A percentile compares a stretch with the other conserved stretches of the same genome.
phyloP scores from a whole-genome alignment of 2,113 vertebrate genomes.

The Thalassarche chlororhynchos region DNA sequence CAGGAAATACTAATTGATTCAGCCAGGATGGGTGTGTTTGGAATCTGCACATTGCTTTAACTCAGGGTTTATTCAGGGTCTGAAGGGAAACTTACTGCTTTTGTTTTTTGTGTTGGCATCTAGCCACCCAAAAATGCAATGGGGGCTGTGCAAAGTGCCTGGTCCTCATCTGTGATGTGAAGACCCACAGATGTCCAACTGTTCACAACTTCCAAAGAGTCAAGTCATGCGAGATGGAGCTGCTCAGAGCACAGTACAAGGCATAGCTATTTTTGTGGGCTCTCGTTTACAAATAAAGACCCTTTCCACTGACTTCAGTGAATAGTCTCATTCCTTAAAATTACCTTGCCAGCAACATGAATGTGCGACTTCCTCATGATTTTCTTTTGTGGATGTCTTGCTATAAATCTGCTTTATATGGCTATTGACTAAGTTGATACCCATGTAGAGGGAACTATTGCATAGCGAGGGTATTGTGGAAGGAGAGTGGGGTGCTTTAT shows the following conservation, averaged over 20 bases:
- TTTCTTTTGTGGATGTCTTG: background rate
- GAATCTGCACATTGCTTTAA: background rate
- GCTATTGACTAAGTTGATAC: background rate
- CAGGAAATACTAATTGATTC: background rate
- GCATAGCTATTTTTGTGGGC: background rate
- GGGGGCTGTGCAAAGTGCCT: too few relatives aligned
- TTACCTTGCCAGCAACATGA: background rate
- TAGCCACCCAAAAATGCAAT: background rate
- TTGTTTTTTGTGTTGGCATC: background rate
- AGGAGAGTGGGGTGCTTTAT: background rate
- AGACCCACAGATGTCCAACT: fast-evolving
- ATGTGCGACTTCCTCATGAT: fast-evolving
- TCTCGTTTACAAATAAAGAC: background rate
- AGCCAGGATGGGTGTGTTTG: background rate
- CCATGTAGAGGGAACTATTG: background rate
- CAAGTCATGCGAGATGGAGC: background rate
- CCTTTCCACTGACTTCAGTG: background rate
- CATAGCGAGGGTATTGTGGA: fast-evolving
- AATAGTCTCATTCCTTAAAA: background rate
- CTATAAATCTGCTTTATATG: background rate
- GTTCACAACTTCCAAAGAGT: background rate
- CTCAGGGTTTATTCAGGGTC: background rate
- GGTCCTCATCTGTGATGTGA: background rate
- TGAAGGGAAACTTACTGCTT: background rate
- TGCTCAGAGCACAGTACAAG: background rate